Percentiles rank a stretch among this genome's conserved stretches.
Conservation (phyloP, 2,113 vertebrate species). For the Pteronura brasiliensis region DNA sequence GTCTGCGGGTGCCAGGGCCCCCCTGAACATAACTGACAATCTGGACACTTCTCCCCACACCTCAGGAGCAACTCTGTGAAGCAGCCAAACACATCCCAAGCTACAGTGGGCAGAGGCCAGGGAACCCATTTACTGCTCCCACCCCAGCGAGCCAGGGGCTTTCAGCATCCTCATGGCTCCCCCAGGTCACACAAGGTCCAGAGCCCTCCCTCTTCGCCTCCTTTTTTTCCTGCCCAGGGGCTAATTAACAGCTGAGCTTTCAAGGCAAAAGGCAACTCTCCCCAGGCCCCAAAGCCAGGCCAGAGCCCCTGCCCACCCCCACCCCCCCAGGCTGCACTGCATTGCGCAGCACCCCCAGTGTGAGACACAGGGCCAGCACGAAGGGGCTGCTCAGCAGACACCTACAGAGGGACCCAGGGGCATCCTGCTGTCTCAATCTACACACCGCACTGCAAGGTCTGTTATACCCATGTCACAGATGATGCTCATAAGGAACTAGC, state of each 20-base stretch:
- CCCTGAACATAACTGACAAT: not conserved
- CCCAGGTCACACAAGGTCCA: not conserved
- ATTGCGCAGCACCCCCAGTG: not conserved
- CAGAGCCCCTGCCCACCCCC: not conserved
- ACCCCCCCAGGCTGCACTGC: not conserved
- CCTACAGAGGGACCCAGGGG: not conserved
- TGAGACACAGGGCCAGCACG: rapidly evolving
- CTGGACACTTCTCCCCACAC: not conserved
- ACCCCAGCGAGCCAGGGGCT: not conserved
- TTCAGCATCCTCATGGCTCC: not conserved
- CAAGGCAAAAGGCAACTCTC: rapidly evolving
- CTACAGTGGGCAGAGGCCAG: not conserved
- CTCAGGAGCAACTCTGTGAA: not conserved
- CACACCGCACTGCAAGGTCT: not conserved
- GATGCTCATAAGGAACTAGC: not conserved
- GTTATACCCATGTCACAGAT: not conserved
- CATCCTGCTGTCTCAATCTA: too few species aligned
- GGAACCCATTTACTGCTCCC: not conserved
- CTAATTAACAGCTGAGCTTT: not conserved
- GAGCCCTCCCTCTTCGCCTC: not conserved
- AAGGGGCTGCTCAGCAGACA: not conserved
- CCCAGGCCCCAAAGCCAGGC: not conserved
- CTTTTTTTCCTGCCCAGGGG: not conserved
- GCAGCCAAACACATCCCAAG: not conserved
- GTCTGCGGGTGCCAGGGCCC: not conserved